These are phyloP conservation scores for Achatina immaculata DNA, from an alignment of 1,140 invertebrate genomes.

Conservation along the genomic window DNA sequence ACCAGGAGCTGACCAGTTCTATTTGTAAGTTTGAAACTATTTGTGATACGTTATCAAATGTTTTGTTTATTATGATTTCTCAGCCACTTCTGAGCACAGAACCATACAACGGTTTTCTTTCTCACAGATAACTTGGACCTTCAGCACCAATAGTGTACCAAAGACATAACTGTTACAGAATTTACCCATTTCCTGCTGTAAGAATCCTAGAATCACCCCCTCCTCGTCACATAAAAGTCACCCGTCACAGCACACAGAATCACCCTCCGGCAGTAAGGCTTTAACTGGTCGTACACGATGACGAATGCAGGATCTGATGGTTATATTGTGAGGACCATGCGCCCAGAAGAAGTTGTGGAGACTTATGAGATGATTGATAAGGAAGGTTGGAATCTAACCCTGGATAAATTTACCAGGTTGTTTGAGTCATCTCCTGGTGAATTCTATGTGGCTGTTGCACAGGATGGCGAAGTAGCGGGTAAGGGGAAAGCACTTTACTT, in stretches of 20 bases:
- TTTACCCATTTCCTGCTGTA: too few species aligned
- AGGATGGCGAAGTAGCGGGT: conserved; percentile 15
- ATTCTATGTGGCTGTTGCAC: conserved; percentile 15
- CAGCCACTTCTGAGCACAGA: too few species aligned
- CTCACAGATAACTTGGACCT: too few species aligned
- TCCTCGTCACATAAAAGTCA: too few species aligned
- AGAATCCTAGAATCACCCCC: too few species aligned
- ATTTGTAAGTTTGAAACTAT: conserved; percentile 25
- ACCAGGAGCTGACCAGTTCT: conserved; percentile 28
- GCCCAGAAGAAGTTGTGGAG: conserved; percentile 7
- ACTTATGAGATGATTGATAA: conserved; percentile 23
- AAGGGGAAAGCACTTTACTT: not conserved
- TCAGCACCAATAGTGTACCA: too few species aligned
- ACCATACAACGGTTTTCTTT: too few species aligned
- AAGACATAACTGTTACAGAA: too few species aligned
- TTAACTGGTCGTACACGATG: too few species aligned
- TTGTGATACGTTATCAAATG: not conserved
- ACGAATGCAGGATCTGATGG: not conserved
- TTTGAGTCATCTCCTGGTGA: not conserved
- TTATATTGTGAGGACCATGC: not conserved
- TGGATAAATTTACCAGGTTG: conserved; percentile 13
- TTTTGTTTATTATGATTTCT: too few species aligned
- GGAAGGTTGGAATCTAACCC: conserved; percentile 22
- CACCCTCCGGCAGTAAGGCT: too few species aligned
- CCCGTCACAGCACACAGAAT: too few species aligned